A percentile compares a stretch with the other conserved stretches of the same genome.
Evolutionary conservation across 1,140 invertebrate genomes (phyloP).

Genomic region (Drosophila oshimai): DNA sequence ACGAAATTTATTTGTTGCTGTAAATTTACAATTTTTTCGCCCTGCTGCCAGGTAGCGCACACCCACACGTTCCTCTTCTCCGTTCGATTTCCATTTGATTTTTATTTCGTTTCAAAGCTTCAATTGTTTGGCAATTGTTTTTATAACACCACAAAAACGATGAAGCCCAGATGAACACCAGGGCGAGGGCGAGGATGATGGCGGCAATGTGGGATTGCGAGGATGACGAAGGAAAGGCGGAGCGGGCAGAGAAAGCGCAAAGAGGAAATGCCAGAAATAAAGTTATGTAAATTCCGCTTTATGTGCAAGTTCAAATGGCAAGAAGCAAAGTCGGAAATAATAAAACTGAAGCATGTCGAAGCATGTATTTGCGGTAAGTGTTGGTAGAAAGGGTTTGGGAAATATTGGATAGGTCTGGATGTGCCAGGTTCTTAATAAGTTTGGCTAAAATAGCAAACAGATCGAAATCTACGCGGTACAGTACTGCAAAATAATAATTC

Average conservation of each 20-base stretch:
- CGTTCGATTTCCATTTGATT: conserved; percentile 37
- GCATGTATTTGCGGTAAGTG: conserved; percentile 29
- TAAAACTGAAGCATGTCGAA: conserved; percentile 55
- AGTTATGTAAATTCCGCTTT: conserved; percentile 74
- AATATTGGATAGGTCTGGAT: conserved; percentile 10
- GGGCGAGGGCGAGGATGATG: neutral
- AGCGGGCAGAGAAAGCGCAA: conserved; percentile 11
- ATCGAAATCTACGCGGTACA: neutral
- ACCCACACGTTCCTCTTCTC: neutral
- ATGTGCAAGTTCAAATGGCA: conserved; percentile 45
- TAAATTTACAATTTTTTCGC: conserved; percentile 72
- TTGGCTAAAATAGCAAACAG: neutral
- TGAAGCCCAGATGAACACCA: neutral
- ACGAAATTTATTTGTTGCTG: conserved; percentile 77
- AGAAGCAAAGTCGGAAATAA: conserved; percentile 63
- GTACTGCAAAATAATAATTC: no score
- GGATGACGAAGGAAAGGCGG: neutral
- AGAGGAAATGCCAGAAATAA: conserved; percentile 75
- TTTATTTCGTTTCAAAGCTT: conserved; percentile 47
- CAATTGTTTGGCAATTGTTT: conserved; percentile 72
- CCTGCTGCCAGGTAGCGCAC: conserved; percentile 43
- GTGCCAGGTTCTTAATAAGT: neutral
- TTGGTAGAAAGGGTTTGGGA: neutral
- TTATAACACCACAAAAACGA: conserved; percentile 62
- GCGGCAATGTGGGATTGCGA: neutral